phyloP scores from a whole-genome alignment of 1,140 invertebrate species.

The Plectus sambesii region DNA sequence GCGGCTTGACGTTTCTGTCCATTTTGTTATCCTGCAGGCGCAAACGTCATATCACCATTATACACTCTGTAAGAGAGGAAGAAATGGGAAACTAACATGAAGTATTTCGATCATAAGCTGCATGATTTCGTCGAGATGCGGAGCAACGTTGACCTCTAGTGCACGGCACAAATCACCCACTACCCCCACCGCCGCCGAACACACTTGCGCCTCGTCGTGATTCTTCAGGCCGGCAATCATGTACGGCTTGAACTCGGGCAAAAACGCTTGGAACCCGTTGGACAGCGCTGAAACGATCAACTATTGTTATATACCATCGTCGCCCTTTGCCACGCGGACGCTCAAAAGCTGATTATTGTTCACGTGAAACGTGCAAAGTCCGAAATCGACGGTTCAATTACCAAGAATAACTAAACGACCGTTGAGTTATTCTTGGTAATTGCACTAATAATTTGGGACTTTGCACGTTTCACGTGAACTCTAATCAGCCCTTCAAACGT shows the following conservation, averaged over 20 bases:
- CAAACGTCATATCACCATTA: neutral
- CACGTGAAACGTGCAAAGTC: conserved; percentile 6
- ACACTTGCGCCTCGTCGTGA: conserved; percentile 36
- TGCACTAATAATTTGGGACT: too few relatives aligned
- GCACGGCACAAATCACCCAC: conserved; percentile 37
- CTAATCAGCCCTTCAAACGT: too few relatives aligned
- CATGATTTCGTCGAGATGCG: conserved; percentile 36
- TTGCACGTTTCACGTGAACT: too few relatives aligned
- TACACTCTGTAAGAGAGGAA: neutral
- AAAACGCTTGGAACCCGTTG: conserved; percentile 31
- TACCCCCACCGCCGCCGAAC: conserved; percentile 40
- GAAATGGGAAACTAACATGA: conserved; percentile 21
- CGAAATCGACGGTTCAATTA: neutral
- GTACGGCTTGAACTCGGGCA: conserved; percentile 34
- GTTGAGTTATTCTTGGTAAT: too few relatives aligned
- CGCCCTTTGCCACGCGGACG: too few relatives aligned
- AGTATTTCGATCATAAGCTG: conserved; percentile 29
- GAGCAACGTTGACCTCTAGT: conserved; percentile 30
- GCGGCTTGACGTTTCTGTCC: conserved; percentile 33
- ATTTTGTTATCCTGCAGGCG: conserved; percentile 23
- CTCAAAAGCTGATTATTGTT: too few relatives aligned
- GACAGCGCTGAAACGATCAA: conserved; percentile 23
- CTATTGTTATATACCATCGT: too few relatives aligned
- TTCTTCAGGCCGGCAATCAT: conserved; percentile 31
- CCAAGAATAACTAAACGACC: too few relatives aligned